These are phyloP conservation scores for Oenanthe melanoleuca DNA, from an alignment of 2,113 vertebrate genomes.

Conservation along the genomic window DNA sequence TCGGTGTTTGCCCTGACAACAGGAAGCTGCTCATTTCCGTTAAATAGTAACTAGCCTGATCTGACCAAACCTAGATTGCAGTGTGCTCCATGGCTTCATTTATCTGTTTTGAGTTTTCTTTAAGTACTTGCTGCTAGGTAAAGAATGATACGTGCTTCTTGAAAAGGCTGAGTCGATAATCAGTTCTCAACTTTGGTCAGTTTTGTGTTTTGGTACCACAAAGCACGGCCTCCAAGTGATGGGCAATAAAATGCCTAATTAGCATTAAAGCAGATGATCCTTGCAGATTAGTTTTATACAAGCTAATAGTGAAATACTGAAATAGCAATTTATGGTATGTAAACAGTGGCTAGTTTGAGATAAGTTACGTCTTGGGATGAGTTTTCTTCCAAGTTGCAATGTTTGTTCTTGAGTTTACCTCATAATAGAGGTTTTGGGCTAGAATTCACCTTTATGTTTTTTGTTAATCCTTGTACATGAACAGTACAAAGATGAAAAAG, in stretches of 20 bases:
- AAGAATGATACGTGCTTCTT: neutral
- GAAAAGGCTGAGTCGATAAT: neutral
- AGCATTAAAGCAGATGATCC: neutral
- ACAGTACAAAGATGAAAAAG: neutral
- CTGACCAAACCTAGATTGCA: neutral
- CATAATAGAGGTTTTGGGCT: neutral
- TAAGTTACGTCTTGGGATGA: neutral
- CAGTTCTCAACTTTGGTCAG: neutral
- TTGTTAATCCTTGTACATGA: neutral
- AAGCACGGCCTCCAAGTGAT: neutral
- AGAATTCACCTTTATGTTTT: neutral
- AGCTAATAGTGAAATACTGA: neutral
- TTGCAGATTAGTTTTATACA: neutral
- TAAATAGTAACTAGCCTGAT: neutral
- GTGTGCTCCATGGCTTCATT: neutral
- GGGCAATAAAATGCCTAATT: neutral
- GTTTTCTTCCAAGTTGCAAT: neutral
- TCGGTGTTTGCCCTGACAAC: neutral
- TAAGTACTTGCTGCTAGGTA: neutral
- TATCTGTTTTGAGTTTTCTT: neutral
- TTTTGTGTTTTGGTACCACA: neutral
- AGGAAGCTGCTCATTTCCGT: conserved; percentile 29
- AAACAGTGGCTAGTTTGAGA: neutral
- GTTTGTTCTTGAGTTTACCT: neutral
- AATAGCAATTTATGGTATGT: neutral